Conservation (phyloP, 2,888 invertebrate genomes). For the Netelia fuscicornis region DNA sequence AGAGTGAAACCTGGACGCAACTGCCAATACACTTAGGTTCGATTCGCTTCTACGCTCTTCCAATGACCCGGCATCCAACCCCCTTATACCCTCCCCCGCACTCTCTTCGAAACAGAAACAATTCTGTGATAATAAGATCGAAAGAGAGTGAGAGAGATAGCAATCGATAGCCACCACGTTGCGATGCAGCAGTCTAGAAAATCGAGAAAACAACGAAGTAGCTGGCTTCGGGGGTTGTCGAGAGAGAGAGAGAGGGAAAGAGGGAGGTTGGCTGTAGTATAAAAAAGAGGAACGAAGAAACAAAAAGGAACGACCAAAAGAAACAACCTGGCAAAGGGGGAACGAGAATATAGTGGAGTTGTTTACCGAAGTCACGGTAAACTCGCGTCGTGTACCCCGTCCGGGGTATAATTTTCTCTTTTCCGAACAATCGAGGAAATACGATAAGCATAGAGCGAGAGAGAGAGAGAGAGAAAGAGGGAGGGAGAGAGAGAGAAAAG, state of each 20-base stretch:
- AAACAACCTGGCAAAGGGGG: slow-evolving; percentile 4
- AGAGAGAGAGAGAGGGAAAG: too few species aligned
- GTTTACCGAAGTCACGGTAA: slow-evolving; percentile 31
- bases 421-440: slow-evolving; percentile 12
- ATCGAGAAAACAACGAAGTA: slow-evolving; percentile 46
- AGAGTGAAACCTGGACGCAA: slow-evolving; percentile 79
- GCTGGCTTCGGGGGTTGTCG: neutral
- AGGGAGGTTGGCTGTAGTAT: neutral
- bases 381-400: slow-evolving; percentile 6
- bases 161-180: slow-evolving; percentile 29
- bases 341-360: slow-evolving; percentile 45
- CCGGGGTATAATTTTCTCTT: slow-evolving; percentile 11
- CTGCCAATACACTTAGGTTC: slow-evolving; percentile 80
- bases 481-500: too few species aligned
- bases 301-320: slow-evolving; percentile 21
- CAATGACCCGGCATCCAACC: slow-evolving; percentile 54
- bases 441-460: neutral
- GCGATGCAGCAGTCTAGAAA: slow-evolving; percentile 32
- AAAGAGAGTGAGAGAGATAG: slow-evolving; percentile 56
- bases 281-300: slow-evolving; percentile 27
- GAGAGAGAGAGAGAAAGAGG: neutral
- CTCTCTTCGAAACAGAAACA: slow-evolving; percentile 71
- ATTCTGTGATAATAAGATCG: slow-evolving; percentile 78
- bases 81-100: too few species aligned
- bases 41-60: slow-evolving; percentile 44